phyloP scores from a whole-genome alignment of 2,888 invertebrate genomes.

The Ormyrus nitidulus region DNA sequence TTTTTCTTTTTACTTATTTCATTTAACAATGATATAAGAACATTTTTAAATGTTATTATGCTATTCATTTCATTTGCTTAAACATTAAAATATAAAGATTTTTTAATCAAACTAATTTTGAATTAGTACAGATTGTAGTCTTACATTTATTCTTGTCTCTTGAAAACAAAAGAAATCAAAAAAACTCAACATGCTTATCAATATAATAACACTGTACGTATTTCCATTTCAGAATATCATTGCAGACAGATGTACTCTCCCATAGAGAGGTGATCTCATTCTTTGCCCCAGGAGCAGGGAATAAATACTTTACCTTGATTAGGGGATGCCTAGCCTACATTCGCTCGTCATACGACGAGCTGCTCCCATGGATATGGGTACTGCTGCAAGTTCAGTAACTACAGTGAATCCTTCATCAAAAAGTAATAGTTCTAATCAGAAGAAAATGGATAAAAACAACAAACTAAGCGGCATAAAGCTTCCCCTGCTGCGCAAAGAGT shows the following conservation, averaged over 20 bases:
- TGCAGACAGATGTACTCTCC: slow-evolving; percentile 32
- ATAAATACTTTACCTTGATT: slow-evolving; percentile 64
- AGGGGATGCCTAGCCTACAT: slow-evolving; percentile 75
- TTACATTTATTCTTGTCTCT: no score
- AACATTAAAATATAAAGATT: background rate
- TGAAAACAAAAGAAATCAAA: no score
- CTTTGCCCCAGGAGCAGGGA: slow-evolving; percentile 55
- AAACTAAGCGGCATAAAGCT: slow-evolving; percentile 69
- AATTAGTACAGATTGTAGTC: no score
- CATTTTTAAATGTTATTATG: no score
- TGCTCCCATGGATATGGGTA: slow-evolving; percentile 73
- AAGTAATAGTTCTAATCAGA: slow-evolving; percentile 59
- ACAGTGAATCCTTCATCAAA: slow-evolving; percentile 66
- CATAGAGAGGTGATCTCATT: slow-evolving; percentile 41
- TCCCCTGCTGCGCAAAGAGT: slow-evolving; percentile 70
- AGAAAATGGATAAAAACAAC: slow-evolving; percentile 67
- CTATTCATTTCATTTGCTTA: no score
- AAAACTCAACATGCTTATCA: no score
- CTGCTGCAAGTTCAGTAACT: slow-evolving; percentile 73
- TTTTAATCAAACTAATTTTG: no score
- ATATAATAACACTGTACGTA: background rate
- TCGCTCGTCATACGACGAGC: slow-evolving; percentile 75
- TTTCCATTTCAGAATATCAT: slow-evolving; percentile 9
- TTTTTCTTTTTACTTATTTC: slow-evolving; percentile 13
- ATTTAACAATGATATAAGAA: background rate